These are phyloP conservation scores for Cecidostiba fungosa DNA, from an alignment of 2,888 invertebrate species.

Conservation along the genomic window DNA sequence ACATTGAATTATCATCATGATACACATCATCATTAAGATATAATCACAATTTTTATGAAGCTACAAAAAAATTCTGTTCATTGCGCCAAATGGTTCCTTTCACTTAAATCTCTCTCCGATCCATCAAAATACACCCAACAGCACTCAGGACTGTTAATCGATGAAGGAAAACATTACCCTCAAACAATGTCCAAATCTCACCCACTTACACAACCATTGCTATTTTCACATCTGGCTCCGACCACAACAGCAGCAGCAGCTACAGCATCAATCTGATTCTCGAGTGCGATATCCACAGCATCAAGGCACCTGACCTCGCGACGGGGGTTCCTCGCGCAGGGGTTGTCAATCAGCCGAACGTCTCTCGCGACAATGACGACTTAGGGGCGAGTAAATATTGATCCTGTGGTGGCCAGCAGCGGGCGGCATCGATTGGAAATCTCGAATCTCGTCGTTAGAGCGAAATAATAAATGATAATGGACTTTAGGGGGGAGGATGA, in stretches of 20 bases:
- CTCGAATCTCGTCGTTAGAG: neutral
- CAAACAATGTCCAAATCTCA: neutral
- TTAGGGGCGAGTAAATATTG: slow-evolving; percentile 54
- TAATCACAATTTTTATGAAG: neutral
- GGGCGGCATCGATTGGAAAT: slow-evolving; percentile 12
- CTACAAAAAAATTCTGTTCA: neutral
- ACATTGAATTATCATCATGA: neutral
- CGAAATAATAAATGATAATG: slow-evolving; percentile 40
- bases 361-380: slow-evolving; percentile 5
- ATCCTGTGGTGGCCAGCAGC: slow-evolving; percentile 6
- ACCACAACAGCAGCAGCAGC: neutral
- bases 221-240: slow-evolving; percentile 44
- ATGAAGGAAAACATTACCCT: neutral
- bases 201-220: neutral
- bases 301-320: slow-evolving; percentile 43
- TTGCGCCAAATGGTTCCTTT: neutral
- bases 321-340: slow-evolving; percentile 23
- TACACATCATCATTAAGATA: neutral
- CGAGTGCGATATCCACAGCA: slow-evolving; percentile 19
- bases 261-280: neutral
- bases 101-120: neutral
- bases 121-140: neutral
- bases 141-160: neutral
- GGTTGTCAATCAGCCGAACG: slow-evolving; percentile 52
- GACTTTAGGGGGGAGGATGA: neutral